Evolutionary conservation across 1,140 invertebrate genomes (phyloP).

Genomic region (Tetramorium alpestre): DNA sequence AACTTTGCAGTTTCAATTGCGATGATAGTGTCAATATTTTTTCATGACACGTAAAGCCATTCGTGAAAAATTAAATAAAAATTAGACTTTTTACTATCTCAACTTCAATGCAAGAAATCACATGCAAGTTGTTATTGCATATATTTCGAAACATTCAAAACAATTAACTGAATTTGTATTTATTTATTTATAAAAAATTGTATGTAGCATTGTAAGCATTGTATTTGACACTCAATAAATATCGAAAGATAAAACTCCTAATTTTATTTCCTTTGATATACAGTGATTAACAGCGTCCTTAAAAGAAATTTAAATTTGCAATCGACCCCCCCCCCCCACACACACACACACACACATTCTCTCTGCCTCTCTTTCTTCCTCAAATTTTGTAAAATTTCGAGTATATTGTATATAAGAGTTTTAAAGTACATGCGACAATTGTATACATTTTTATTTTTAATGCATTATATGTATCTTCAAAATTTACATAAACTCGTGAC

Average conservation of each 20-base stretch:
- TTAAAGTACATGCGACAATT: neutral
- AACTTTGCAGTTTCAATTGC: conserved; percentile 66
- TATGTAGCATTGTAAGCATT: too few relatives aligned
- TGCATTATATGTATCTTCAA: neutral
- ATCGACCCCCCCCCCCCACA: too few relatives aligned
- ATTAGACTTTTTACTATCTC: conserved; percentile 18
- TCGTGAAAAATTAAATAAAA: conserved; percentile 11
- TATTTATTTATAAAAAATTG: neutral
- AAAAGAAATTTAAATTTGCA: neutral
- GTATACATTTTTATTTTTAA: neutral
- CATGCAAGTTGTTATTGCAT: neutral
- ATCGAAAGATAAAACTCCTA: neutral
- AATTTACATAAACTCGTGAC: neutral
- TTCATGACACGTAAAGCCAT: conserved; percentile 23
- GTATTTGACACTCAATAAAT: neutral
- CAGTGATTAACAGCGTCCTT: neutral
- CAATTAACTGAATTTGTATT: neutral
- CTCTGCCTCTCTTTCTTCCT: neutral
- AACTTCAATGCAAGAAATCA: conserved; percentile 1
- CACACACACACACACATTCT: too few relatives aligned
- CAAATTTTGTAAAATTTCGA: neutral
- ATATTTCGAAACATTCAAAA: neutral
- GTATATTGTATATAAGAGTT: neutral
- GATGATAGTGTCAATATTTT: conserved; percentile 24
- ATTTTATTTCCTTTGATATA: neutral